These are phyloP conservation scores for Ancistrus triradiatus DNA, from an alignment of 2,113 vertebrate genomes.

Conservation along the genomic window DNA sequence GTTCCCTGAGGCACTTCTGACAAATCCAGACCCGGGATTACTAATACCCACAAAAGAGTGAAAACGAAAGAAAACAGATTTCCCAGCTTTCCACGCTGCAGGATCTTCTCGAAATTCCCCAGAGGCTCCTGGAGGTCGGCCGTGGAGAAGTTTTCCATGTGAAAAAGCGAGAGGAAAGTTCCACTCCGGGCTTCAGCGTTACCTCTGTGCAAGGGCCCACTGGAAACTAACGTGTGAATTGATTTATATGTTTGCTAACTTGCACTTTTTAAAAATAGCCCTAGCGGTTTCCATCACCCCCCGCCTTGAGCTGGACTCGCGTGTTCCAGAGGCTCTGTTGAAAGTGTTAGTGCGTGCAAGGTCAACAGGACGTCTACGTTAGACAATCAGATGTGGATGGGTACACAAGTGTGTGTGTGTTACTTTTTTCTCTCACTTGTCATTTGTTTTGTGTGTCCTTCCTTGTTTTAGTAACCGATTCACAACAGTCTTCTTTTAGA, in stretches of 20 bases:
- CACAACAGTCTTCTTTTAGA: slow-evolving; percentile 12
- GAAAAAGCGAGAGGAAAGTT: slow-evolving; percentile 61
- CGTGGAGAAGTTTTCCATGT: slow-evolving; percentile 31
- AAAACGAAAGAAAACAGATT: background rate
- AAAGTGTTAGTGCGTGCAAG: slow-evolving; percentile 44
- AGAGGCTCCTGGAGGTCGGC: slow-evolving; percentile 13
- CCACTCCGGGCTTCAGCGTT: slow-evolving; percentile 49
- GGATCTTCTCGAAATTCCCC: slow-evolving; percentile 43
- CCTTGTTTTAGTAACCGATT: slow-evolving; percentile 23
- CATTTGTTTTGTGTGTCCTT: slow-evolving; percentile 22
- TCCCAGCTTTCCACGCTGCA: slow-evolving; percentile 49
- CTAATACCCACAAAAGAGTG: background rate
- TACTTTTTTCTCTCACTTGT: background rate
- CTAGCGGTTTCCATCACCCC: slow-evolving; percentile 42
- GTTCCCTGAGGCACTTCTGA: no score
- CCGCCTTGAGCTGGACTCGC: slow-evolving; percentile 36
- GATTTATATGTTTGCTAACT: slow-evolving; percentile 48
- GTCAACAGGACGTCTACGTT: slow-evolving; percentile 10
- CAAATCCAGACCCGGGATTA: background rate
- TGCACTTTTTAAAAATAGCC: slow-evolving; percentile 48
- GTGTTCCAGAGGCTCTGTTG: slow-evolving; percentile 46
- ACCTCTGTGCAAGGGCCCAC: background rate
- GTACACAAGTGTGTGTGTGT: background rate
- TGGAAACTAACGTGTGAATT: slow-evolving; percentile 62
- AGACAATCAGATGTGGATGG: background rate